Conservation (phyloP, 1,140 invertebrate genomes). For the Vanessa atalanta region DNA sequence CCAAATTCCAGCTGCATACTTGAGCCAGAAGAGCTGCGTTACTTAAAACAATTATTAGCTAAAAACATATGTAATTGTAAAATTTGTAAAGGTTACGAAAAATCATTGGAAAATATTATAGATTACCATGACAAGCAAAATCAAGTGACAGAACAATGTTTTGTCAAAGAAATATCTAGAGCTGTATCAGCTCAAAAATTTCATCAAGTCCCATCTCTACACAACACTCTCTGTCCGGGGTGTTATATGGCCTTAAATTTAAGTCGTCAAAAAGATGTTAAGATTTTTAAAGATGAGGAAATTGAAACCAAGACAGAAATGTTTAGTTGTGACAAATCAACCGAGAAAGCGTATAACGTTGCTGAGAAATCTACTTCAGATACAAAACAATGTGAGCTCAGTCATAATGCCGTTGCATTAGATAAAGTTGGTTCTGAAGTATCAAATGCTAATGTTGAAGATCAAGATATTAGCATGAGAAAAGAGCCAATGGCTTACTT, state of each 20-base stretch:
- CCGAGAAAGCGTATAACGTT: slow-evolving; percentile 31
- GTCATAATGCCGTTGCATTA: background rate
- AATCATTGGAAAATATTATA: background rate
- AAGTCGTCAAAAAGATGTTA: slow-evolving; percentile 37
- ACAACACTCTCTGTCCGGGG: slow-evolving; percentile 46
- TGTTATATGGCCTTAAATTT: slow-evolving; percentile 55
- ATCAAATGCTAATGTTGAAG: background rate
- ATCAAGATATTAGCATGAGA: background rate
- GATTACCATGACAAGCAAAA: slow-evolving; percentile 3
- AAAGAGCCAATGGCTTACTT: background rate
- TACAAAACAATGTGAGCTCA: slow-evolving; percentile 6
- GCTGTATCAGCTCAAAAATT: too few relatives aligned
- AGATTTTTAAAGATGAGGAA: slow-evolving; percentile 63
- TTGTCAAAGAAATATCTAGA: too few relatives aligned
- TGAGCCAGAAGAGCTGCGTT: slow-evolving; percentile 50
- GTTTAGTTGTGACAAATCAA: slow-evolving; percentile 49
- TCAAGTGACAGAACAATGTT: slow-evolving; percentile 1
- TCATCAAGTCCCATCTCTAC: background rate
- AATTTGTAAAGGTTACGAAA: slow-evolving; percentile 32
- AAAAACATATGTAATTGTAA: slow-evolving; percentile 52
- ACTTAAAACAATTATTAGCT: slow-evolving; percentile 55
- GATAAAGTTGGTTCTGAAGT: background rate
- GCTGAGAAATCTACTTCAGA: slow-evolving; percentile 50
- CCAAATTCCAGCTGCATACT: slow-evolving; percentile 7
- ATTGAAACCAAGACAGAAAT: slow-evolving; percentile 46